Evolutionary conservation across 2,113 vertebrate genomes (phyloP).

Genomic region (Clarias magur): DNA sequence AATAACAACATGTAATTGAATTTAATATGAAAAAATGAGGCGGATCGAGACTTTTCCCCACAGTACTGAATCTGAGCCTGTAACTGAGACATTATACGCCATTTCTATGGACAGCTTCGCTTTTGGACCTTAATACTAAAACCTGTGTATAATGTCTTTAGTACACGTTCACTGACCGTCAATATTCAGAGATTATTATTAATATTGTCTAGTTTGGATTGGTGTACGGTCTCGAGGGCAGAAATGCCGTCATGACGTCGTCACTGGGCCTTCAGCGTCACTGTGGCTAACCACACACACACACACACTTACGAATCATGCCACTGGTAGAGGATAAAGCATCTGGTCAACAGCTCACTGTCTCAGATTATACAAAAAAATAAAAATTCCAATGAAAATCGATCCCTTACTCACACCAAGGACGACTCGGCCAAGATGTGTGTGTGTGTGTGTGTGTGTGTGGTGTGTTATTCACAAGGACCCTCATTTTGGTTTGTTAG

Average conservation of each 20-base stretch:
- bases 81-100: no score
- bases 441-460: slow-evolving; percentile 24
- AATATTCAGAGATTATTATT: background rate
- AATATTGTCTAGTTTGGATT: background rate
- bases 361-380: background rate
- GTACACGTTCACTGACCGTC: no score
- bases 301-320: background rate
- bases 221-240: background rate
- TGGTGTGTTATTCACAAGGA: background rate
- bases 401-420: background rate
- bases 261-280: slow-evolving; percentile 13
- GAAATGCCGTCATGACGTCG: background rate
- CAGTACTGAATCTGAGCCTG: no score
- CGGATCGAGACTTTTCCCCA: no score
- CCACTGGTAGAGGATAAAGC: slow-evolving; percentile 19
- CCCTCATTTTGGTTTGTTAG: slow-evolving; percentile 9
- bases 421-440: background rate
- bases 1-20: no score
- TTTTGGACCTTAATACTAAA: background rate
- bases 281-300: slow-evolving; percentile 26
- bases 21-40: no score
- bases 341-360: slow-evolving; percentile 22
- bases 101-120: no score
- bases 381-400: background rate
- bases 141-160: background rate